Base-by-base conservation (phyloP, 2,888 invertebrate species). In the Unio delphinus region DNA sequence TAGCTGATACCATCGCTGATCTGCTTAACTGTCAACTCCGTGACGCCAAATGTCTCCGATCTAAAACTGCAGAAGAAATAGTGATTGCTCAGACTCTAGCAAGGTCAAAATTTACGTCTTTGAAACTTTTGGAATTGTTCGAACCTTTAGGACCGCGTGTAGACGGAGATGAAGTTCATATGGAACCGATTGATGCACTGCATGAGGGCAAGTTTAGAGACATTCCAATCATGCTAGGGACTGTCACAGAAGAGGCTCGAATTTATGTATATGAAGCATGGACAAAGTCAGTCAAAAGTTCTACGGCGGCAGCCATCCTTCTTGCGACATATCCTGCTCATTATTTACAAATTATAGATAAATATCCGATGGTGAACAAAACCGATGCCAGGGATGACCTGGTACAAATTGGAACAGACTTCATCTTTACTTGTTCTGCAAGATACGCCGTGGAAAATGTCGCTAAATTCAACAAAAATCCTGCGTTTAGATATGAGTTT, bases 361-460 rank as follows among this genome's bases (percentile, higher is more conserved):
- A 45, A 45, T 45, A 45, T 45, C 45, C 45, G 3, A 45, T 45
- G 45, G 45, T 45, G 15, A 45, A 45, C 15, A 45, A 45, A 45
- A 45, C 45, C 45, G 80, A 80, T 60, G 65, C 62, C 55, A 68
- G 79, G 23, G 74, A 77, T 60, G 56, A 67, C 45, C 65, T 77
- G 8, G 61, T 69, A 61, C 60, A 67, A 57, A 62, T 75, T 17
- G 75, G 80, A 23, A 87, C 86, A 15, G 84, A 87, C 69, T 80
- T 83, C 45, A 80, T 86, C 26, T 86, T 86, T 67, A 78, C 78
- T 0, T 87, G 87, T 70, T 69, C 81, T 2, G 68, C 80, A 7
- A 76, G 85, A 60, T 75, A 81, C 57, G 78, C 80, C 45, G 74
- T 79, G 26, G 68, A 80, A 61, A 65, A 68, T 55, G 61, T 70